Percentiles rank a stretch among this genome's conserved stretches.
phyloP scores from a whole-genome alignment of 2,888 invertebrate species.

The Seladonia tumulorum region DNA sequence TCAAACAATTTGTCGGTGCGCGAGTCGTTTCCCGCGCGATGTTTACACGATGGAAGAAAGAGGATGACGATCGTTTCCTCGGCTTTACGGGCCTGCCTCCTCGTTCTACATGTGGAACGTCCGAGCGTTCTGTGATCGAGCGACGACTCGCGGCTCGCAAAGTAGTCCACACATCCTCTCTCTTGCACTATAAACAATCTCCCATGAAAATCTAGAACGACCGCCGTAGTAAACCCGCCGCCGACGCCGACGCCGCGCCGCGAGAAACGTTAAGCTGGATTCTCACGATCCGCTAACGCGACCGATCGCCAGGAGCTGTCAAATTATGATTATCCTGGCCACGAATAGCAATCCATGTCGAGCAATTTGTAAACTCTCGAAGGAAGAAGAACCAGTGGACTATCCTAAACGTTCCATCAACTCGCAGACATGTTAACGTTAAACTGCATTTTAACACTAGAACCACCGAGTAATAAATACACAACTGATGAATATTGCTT shows the following conservation, averaged over 20 bases:
- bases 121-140: conserved; percentile 52
- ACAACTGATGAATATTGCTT: no score
- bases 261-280: conserved; percentile 18
- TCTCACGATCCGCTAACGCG: conserved; percentile 4
- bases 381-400: not conserved
- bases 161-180: conserved; percentile 80
- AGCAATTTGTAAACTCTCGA: not conserved
- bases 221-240: conserved; percentile 73
- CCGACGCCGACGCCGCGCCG: conserved; percentile 24
- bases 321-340: not conserved
- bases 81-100: conserved; percentile 42
- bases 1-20: conserved; percentile 45
- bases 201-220: conserved; percentile 81
- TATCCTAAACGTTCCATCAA: not conserved
- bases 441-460: no score
- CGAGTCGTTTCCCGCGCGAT: conserved; percentile 24
- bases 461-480: no score
- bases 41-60: conserved; percentile 25
- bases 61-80: conserved; percentile 33
- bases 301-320: not conserved
- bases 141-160: conserved; percentile 64
- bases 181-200: conserved; percentile 81
- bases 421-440: not conserved
- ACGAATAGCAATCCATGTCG: not conserved
- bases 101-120: conserved; percentile 61